Evolutionary conservation across 2,797 vertebrate genomes (phyloP).

Genomic region (Argyrosomus regius): DNA sequence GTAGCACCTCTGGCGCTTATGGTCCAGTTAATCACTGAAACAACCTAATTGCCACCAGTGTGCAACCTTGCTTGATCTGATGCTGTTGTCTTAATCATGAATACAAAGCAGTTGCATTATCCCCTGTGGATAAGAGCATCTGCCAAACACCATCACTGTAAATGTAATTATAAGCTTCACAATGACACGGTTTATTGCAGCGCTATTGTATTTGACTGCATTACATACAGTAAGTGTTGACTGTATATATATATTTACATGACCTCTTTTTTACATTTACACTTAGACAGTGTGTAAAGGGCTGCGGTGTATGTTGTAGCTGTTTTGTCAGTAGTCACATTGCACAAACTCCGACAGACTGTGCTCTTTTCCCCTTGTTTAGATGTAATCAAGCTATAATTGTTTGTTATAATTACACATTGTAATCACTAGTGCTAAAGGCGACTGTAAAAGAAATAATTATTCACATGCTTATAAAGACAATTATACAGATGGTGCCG

Average conservation of each 20-base stretch:
- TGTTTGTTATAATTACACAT: slow-evolving; percentile 61
- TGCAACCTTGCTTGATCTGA: slow-evolving; percentile 46
- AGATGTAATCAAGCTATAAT: slow-evolving; percentile 65
- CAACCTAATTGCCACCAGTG: slow-evolving; percentile 51
- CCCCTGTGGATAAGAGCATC: slow-evolving; percentile 65
- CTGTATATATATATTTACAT: not conserved
- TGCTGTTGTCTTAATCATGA: slow-evolving; percentile 57
- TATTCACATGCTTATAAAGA: slow-evolving; percentile 21
- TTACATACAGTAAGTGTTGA: not conserved
- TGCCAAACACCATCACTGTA: slow-evolving; percentile 63
- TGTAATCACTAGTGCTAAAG: slow-evolving; percentile 53
- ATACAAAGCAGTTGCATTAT: slow-evolving; percentile 66
- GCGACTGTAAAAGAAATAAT: slow-evolving; percentile 52
- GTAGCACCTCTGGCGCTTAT: slow-evolving; percentile 33
- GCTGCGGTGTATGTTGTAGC: not conserved
- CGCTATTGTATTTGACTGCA: slow-evolving; percentile 11
- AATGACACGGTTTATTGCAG: slow-evolving; percentile 41
- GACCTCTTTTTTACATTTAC: not conserved
- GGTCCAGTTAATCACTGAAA: slow-evolving; percentile 54
- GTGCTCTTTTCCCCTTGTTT: slow-evolving; percentile 9
- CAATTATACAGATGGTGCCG: slow-evolving; percentile 26
- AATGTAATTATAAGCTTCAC: slow-evolving; percentile 66
- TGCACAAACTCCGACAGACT: slow-evolving; percentile 5
- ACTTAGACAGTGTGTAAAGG: not conserved
- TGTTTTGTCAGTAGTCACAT: slow-evolving; percentile 10